phyloP scores from a whole-genome alignment of 2,113 vertebrate species.

The Mesoclemmys tuberculata region DNA sequence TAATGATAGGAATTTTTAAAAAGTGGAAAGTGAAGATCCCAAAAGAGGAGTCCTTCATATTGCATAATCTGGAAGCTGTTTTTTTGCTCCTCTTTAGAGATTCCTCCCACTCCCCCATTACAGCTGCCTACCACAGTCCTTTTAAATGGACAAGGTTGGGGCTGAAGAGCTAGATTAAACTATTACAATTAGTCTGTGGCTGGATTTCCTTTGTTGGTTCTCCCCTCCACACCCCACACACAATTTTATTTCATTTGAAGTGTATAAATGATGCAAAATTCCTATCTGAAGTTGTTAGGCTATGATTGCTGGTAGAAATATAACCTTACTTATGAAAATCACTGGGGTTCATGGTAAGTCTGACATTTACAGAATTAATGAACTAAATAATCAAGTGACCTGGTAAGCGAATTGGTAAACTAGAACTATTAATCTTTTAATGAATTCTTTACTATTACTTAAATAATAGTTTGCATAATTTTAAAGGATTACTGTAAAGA shows the following conservation, averaged over 20 bases:
- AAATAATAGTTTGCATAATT: constrained; percentile 80
- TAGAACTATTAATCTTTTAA: constrained; percentile 84
- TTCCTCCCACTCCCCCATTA: not conserved
- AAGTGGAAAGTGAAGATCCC: not conserved
- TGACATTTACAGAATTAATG: constrained; percentile 86
- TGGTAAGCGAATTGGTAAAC: constrained; percentile 84
- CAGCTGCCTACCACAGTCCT: not conserved
- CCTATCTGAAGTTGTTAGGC: constrained; percentile 70
- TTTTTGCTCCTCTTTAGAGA: not conserved
- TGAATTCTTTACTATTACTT: constrained; percentile 82
- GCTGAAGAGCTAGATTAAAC: constrained; percentile 17
- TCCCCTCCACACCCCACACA: not conserved
- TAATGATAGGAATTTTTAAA: not conserved
- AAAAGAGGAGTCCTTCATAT: constrained; percentile 3
- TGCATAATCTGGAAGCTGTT: constrained; percentile 23
- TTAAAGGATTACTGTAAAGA: constrained; percentile 79
- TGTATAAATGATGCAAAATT: constrained; percentile 71
- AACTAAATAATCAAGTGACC: constrained; percentile 87
- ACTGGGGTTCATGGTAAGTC: constrained; percentile 78
- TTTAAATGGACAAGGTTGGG: constrained; percentile 22
- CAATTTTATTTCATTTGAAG: constrained; percentile 52
- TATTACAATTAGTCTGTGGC: not conserved
- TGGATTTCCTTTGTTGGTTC: constrained; percentile 39
- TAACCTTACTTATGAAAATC: constrained; percentile 84
- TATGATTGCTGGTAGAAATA: constrained; percentile 67